Evolutionary conservation across 92 coral and sea anemone genomes (phyloP), one percentile per base, ranked within the genome.

Genomic region (Meandrina meandrites): DNA sequence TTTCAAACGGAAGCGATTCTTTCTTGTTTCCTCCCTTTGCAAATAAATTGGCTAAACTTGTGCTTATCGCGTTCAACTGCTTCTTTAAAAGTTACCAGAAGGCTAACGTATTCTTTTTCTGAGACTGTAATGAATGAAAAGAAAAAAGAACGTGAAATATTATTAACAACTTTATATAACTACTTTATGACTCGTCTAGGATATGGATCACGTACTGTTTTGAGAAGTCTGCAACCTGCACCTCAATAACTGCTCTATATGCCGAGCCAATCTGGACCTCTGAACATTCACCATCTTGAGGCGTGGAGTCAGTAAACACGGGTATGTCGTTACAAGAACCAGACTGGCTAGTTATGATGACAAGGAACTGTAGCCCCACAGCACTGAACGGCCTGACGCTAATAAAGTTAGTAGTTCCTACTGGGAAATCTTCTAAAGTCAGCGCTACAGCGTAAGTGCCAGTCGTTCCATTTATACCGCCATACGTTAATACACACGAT

Each of bases 401-500:
- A 19, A 4, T 36, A 51, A 89, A 89, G 53, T 79, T 75, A 17
- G 79, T 73, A 34, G 94, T 75, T 56, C 81, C 86, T 42, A 30
- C 64, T 66, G 93, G 88, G 35, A 74, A 89, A 72, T 91, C 94
- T 35, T 91, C 94, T 36, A 91, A 35, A n/a, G 84, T 87, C 11
- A 91, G 45, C 1, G 94, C 85, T 9, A 89, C 90, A 18, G 82
- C 94, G 42, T 89, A 91, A 77, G 87, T 84, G 34, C 94, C 94
- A 31, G 30, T 42, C 13, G 80, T 11, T 69, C 66, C 78, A 27
- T 0, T 18, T 0, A 8, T 1, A 6, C 90, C 89, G 6, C 19
- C 24, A 68, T 50, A 88, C 9, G 30, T 51, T 35, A 89, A 51
- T 5, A 51, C 34, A 24, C 92, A 85, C 0, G 17, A 1, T 48